phyloP scores from a whole-genome alignment of 1,140 invertebrate genomes.

The Drosophila pallidifrons region DNA sequence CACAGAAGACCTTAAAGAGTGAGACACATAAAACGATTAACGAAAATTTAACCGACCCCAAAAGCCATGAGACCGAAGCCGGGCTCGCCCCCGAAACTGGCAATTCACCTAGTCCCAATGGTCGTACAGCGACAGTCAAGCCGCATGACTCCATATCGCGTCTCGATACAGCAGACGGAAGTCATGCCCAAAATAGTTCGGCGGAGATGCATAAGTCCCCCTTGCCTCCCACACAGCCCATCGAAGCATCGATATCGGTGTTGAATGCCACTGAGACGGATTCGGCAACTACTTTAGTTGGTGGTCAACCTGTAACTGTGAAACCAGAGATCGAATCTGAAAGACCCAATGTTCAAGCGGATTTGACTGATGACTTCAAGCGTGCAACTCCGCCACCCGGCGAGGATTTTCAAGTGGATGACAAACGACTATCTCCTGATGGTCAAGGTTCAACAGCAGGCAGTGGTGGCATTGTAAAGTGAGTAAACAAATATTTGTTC shows the following conservation, averaged over 20 bases:
- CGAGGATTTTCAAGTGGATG: conserved; percentile 72
- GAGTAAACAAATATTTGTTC: conserved; percentile 36
- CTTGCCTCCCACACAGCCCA: conserved; percentile 74
- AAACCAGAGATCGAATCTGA: conserved; percentile 77
- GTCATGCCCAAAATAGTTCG: conserved; percentile 44
- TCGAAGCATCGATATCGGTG: conserved; percentile 80
- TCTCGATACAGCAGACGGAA: conserved; percentile 70
- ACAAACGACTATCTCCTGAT: conserved; percentile 75
- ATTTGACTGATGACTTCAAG: conserved; percentile 20
- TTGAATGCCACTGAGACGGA: conserved; percentile 55
- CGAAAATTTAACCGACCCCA: conserved; percentile 78
- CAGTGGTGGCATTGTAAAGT: conserved; percentile 68
- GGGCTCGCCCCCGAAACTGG: conserved; percentile 43
- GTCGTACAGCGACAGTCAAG: conserved; percentile 57
- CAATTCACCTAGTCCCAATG: conserved; percentile 64
- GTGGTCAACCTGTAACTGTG: conserved; percentile 63
- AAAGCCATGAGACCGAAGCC: conserved; percentile 74
- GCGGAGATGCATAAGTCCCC: conserved; percentile 71
- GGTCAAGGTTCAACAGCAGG: conserved; percentile 74
- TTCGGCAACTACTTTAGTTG: conserved; percentile 45
- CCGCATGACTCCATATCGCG: conserved; percentile 54
- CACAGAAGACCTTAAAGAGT: conserved; percentile 70
- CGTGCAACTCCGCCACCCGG: conserved; percentile 50
- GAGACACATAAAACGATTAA: conserved; percentile 81
- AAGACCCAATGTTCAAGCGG: conserved; percentile 60